Conservation (phyloP, 2,888 invertebrate species). For the Tetrapedia diversipes region DNA sequence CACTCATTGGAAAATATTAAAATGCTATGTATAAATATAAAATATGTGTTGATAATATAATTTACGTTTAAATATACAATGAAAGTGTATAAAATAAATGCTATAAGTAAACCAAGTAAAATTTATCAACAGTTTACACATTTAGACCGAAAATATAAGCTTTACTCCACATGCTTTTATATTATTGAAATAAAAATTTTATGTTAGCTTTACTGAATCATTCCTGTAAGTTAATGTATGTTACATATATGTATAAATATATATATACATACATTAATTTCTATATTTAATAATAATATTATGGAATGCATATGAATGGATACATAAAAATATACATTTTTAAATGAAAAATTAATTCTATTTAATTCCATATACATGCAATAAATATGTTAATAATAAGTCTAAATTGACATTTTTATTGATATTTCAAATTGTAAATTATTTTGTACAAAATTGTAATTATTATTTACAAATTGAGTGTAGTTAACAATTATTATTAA, state of each 20-base stretch:
- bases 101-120: slow-evolving; percentile 1
- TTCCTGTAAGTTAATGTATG: not conserved
- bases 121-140: slow-evolving; percentile 8
- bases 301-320: slow-evolving; percentile 1
- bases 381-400: slow-evolving; percentile 4
- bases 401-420: not conserved
- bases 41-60: slow-evolving; percentile 46
- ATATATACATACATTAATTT: not conserved
- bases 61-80: slow-evolving; percentile 40
- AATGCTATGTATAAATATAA: slow-evolving; percentile 44
- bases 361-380: slow-evolving; percentile 9
- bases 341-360: slow-evolving; percentile 5
- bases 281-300: not conserved
- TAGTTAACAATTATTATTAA: not conserved
- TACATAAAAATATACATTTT: slow-evolving; percentile 1
- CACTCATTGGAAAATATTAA: slow-evolving; percentile 14
- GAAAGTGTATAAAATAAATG: slow-evolving; percentile 20
- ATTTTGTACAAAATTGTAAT: not conserved
- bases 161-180: not conserved
- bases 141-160: not conserved
- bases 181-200: slow-evolving; percentile 16
- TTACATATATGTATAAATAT: not conserved
- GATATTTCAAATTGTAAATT: not conserved
- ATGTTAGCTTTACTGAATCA: no score
- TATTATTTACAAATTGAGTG: no score